These are phyloP conservation scores for Chaitophorus viminalis DNA, from an alignment of 2,888 invertebrate genomes.

Conservation along the genomic window DNA sequence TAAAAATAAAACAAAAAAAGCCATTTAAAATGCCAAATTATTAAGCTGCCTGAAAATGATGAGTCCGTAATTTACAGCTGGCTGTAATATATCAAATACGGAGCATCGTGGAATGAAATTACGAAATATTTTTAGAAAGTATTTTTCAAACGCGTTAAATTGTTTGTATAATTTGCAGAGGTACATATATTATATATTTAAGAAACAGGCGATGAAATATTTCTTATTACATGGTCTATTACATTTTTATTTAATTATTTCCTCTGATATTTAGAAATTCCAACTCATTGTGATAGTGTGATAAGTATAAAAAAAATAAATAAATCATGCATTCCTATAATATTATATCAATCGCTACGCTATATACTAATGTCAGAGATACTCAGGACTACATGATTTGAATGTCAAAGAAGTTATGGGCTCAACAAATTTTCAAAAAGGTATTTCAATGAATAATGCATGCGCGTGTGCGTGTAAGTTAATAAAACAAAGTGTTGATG, in stretches of 20 bases:
- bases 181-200: not conserved
- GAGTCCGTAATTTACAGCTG: conserved; percentile 6
- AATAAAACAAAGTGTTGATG: conserved; percentile 2
- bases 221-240: conserved; percentile 32
- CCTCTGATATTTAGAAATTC: not conserved
- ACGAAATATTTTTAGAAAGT: conserved; percentile 28
- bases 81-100: not conserved
- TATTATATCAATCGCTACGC: too few species aligned
- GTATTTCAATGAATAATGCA: not conserved
- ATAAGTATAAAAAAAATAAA: too few species aligned
- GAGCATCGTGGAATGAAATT: not conserved
- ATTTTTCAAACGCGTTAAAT: not conserved
- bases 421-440: too few species aligned
- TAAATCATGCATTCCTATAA: too few species aligned
- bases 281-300: not conserved
- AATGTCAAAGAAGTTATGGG: too few species aligned
- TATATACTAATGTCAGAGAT: too few species aligned
- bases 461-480: not conserved
- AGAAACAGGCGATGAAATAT: not conserved
- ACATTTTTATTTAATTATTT: conserved; percentile 6
- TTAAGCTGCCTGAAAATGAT: conserved; percentile 1
- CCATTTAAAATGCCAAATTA: conserved; percentile 1
- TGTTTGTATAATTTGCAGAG: not conserved
- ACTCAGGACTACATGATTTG: too few species aligned
- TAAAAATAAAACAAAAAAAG: not conserved